Conservation (phyloP, 2,113 vertebrate genomes). For the Mustela lutreola region DNA sequence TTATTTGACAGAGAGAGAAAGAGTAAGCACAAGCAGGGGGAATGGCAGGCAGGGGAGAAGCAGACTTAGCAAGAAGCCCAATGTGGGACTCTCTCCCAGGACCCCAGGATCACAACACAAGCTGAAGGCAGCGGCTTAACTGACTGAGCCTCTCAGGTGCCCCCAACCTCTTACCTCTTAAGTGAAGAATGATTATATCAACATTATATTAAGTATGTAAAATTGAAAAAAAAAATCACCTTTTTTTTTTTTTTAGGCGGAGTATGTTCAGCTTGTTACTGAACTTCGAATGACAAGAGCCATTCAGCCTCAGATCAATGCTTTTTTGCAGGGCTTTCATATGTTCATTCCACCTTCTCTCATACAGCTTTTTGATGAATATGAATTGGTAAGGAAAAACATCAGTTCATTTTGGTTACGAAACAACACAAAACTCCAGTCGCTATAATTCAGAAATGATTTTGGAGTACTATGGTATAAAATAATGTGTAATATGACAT, state of each 20-base stretch:
- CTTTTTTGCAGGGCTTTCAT: constrained; percentile 98
- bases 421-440: background rate
- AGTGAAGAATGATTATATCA: constrained; percentile 29
- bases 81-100: too few species aligned
- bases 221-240: constrained; percentile 6
- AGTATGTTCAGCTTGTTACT: constrained; percentile 99
- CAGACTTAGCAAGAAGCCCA: too few species aligned
- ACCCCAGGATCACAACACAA: too few species aligned
- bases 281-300: constrained; percentile 99
- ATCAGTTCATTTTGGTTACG: background rate
- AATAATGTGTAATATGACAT: background rate
- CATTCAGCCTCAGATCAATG: constrained; percentile 99
- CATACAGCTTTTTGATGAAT: constrained; percentile 99
- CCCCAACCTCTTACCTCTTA: constrained; percentile 20
- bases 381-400: constrained; percentile 94
- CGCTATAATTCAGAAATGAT: constrained; percentile 42
- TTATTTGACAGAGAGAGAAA: too few species aligned
- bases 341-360: constrained; percentile 98
- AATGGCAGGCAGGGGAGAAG: too few species aligned
- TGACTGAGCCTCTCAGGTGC: too few species aligned
- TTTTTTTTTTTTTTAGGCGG: constrained; percentile 88
- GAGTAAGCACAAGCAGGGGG: too few species aligned
- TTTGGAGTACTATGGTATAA: background rate
- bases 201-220: background rate
- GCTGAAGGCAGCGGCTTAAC: too few species aligned